These are phyloP conservation scores for Drosophila neonasuta DNA, from an alignment of 2,888 invertebrate genomes.

Conservation along the genomic window DNA sequence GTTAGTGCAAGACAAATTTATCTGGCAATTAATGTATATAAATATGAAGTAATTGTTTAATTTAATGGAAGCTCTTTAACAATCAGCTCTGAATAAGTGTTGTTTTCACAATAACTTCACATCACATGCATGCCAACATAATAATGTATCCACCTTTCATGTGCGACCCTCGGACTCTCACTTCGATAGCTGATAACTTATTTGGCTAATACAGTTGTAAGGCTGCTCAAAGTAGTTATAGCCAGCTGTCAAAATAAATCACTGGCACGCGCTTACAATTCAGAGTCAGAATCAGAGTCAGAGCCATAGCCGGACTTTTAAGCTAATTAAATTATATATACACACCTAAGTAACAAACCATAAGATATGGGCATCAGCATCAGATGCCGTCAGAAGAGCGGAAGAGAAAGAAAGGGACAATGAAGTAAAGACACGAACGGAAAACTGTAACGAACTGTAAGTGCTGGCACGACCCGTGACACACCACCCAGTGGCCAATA, in stretches of 20 bases:
- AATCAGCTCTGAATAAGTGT: not conserved
- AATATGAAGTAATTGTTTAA: too few species aligned
- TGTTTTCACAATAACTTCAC: not conserved
- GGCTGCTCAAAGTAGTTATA: constrained; percentile 12
- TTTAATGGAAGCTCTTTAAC: not conserved
- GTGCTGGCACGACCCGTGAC: constrained; percentile 20
- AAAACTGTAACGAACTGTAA: constrained; percentile 24
- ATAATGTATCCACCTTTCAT: constrained; percentile 2
- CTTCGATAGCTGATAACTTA: constrained; percentile 37
- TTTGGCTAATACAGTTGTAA: constrained; percentile 38
- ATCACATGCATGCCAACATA: not conserved
- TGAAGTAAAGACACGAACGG: not conserved
- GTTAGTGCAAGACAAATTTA: too few species aligned
- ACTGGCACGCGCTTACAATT: constrained; percentile 45
- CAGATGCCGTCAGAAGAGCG: not conserved
- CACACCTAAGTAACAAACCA: constrained; percentile 42
- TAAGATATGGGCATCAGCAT: constrained; percentile 17
- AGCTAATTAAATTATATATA: constrained; percentile 76
- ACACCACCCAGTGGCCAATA: constrained; percentile 37
- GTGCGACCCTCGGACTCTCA: not conserved
- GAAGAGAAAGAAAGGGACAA: too few species aligned
- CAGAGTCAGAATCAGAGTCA: constrained; percentile 14
- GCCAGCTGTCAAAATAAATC: constrained; percentile 63
- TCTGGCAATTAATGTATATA: too few species aligned
- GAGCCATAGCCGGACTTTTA: constrained; percentile 56